Evolutionary conservation across 2,888 invertebrate genomes (phyloP).

Genomic region (Strigamia crassipes): DNA sequence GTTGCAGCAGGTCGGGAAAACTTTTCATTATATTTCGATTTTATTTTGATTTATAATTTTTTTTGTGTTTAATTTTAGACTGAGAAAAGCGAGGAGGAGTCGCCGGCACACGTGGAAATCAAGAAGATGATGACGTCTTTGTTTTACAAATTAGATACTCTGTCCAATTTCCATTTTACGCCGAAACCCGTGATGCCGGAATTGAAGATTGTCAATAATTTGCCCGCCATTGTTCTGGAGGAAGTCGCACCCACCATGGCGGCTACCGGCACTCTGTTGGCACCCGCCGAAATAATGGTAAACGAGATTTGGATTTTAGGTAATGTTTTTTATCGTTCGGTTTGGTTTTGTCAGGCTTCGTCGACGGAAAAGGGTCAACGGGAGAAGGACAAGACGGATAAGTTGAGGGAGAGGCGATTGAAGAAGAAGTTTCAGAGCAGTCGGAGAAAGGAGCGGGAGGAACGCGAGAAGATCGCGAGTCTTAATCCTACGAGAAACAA

Average conservation of each 20-base stretch:
- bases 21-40: not conserved
- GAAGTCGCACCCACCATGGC: conserved; percentile 92
- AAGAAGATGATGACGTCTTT: conserved; percentile 73
- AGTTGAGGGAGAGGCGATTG: conserved; percentile 81
- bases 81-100: conserved; percentile 63
- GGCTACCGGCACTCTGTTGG: conserved; percentile 80
- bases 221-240: conserved; percentile 89
- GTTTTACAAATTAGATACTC: conserved; percentile 85
- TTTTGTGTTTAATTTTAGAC: too few relatives aligned
- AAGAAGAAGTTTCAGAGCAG: conserved; percentile 78
- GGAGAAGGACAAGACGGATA: conserved; percentile 84
- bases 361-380: conserved; percentile 70
- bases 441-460: conserved; percentile 47
- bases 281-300: conserved; percentile 85
- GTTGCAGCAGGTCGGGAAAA: conserved; percentile 59
- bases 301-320: conserved; percentile 2
- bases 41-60: too few relatives aligned
- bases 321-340: too few relatives aligned
- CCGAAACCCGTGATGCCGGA: conserved; percentile 85
- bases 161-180: conserved; percentile 92
- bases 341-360: too few relatives aligned
- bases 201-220: conserved; percentile 84
- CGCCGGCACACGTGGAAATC: conserved; percentile 79
- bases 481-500: conserved; percentile 65
- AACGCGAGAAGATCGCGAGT: conserved; percentile 54